Evolutionary conservation across 2,113 vertebrate species (phyloP).

Genomic region (Desmodus rotundus): DNA sequence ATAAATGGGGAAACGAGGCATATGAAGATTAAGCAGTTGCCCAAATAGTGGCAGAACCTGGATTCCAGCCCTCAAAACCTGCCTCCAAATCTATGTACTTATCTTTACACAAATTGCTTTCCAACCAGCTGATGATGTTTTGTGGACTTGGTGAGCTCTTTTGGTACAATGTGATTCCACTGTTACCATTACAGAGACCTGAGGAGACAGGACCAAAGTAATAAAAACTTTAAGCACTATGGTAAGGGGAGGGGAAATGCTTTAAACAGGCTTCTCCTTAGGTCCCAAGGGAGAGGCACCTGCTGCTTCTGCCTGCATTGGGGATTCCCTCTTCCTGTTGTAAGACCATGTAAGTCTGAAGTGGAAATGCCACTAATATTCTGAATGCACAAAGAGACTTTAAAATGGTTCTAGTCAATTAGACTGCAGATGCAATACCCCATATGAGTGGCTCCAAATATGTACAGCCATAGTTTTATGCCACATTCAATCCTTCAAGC

Average conservation of each 20-base stretch:
- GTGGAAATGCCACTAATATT: neutral
- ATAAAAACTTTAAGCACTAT: neutral
- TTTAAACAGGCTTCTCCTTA: neutral
- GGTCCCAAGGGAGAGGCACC: neutral
- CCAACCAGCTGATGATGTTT: neutral
- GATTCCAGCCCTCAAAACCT: neutral
- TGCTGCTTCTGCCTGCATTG: neutral
- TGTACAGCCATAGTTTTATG: neutral
- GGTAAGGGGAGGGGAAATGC: neutral
- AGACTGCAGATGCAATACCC: neutral
- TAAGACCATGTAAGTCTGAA: neutral
- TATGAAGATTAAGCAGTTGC: neutral
- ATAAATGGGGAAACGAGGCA: neutral
- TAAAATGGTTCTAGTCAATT: neutral
- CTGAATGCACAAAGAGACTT: neutral
- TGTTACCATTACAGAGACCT: fast-evolving
- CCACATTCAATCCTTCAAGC: neutral
- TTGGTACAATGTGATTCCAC: neutral
- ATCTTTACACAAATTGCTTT: neutral
- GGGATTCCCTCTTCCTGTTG: neutral
- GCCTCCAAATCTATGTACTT: neutral
- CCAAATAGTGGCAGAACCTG: neutral
- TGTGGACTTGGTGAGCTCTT: neutral
- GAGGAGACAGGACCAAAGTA: neutral
- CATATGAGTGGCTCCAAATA: neutral